Evolutionary conservation across 1,140 invertebrate species (phyloP), one percentile per base, ranked within the genome.

Genomic region (Oncopodura yosiiana): DNA sequence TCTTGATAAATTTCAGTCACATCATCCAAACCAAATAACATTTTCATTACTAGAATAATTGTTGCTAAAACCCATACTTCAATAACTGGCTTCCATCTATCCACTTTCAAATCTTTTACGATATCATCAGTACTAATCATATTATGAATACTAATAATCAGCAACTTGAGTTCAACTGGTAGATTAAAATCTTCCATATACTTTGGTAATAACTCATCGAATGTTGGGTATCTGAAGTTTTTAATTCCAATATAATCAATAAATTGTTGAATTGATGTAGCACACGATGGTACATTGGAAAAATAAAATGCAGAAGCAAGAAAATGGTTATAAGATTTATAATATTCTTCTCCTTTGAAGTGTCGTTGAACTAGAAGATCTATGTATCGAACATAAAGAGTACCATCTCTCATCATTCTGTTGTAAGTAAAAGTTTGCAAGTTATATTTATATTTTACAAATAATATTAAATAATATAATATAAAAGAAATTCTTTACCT

Each of bases 11-110:
- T 68, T 67, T 83, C 81, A 2, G 79, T 80, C 9, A 72, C 62
- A 38, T 74, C 81, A 68, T 83, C 81, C 2, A 83, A 62, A 2
- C 75, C 75, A 63, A 80, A 79, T 3, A 82, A 60, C 2, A 78
- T 63, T 71, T 83, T 82, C 29, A 83, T 53, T 2, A 72, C 65
- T 36, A 81, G 73, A n/a, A 81, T 65, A 43, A 83, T 79, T 53
- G 77, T 74, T 46, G 75, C 72, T 68, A 82, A 75, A 2, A 74
- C 75, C 49, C 78, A 71, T 2, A 70, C 77, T 70, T 83, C 81
- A 61, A 49, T 29, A n/a, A 60, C 16, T n/a, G 23, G 12, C 19
- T 26, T 41, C 14, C n/a, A 48, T 18, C 16, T 21, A 12, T 62
- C 42, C 67, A 75, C 71, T 55, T 63, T 63, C 11, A 74, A 71